These are phyloP conservation scores for Brachyhypopomus occidentalis DNA, from an alignment of 2,113 vertebrate species.

Conservation along the genomic window DNA sequence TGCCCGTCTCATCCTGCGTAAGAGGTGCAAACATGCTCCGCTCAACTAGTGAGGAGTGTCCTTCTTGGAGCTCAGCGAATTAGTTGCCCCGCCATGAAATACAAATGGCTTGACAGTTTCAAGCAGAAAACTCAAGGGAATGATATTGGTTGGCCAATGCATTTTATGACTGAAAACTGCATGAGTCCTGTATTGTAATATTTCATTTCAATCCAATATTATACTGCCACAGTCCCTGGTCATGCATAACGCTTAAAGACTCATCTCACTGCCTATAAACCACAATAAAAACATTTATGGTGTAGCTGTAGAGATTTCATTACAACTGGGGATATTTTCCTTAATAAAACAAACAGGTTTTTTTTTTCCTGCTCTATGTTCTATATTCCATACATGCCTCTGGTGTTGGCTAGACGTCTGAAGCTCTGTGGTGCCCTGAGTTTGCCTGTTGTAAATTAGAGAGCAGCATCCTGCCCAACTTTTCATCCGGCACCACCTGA, in stretches of 20 bases:
- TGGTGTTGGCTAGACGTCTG: neutral
- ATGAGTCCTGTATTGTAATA: neutral
- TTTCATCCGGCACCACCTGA: neutral
- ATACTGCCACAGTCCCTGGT: neutral
- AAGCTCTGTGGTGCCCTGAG: neutral
- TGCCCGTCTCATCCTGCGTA: neutral
- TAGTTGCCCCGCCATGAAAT: neutral
- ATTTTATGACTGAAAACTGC: neutral
- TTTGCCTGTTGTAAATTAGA: conserved; percentile 1
- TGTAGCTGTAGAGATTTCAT: neutral
- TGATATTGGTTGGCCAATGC: neutral
- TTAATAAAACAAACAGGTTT: neutral
- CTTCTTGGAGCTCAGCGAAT: neutral
- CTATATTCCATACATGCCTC: neutral
- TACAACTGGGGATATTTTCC: conserved; percentile 5
- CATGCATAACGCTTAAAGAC: neutral
- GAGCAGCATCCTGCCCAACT: neutral
- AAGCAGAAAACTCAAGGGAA: neutral
- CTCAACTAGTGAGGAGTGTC: neutral
- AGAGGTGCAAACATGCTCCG: conserved; percentile 9
- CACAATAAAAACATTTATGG: neutral
- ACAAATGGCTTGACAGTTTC: neutral
- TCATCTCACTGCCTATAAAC: no score
- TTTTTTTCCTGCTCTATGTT: neutral
- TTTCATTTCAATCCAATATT: neutral